Evolutionary conservation across 2,888 invertebrate species (phyloP), one percentile per base, ranked within the genome.

Genomic region (Seira sanloemensis): DNA sequence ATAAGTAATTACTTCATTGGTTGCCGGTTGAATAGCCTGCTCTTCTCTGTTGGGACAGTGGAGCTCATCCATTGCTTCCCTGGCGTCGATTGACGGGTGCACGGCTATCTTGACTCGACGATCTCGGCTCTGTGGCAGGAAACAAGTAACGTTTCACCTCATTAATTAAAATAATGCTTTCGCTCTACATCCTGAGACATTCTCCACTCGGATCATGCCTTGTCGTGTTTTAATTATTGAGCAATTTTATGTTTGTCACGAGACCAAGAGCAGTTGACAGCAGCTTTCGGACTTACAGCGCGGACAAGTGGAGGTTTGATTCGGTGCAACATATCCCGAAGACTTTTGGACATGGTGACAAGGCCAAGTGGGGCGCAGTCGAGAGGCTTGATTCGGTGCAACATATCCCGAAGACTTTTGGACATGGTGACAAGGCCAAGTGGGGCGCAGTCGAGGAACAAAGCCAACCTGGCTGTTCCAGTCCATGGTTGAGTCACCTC

Each of bases 371-470:
- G 92, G 25, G 92, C 92, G 90, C 95, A 95, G 88, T 95, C 94
- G 1, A 94, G 92, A 69, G 87, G 86, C 71, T 87, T 87, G n/a
- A 83, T 85, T 78, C 73, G 85, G 50, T 75, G 75, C 72, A 88
- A 77, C 89, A 89, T 88, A 50, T 89, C 88, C 21, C 87, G 81
- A 58, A 86, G 84, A 67, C 83, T 85, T 25, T 85, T 86, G 68
- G 81, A 84, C 37, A 89, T 67, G 24, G 88, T 89, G 54, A 88
- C 86, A 65, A 88, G 85, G 65, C 94, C 95, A 84, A 94, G 93
- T 0, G 93, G 92, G 25, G 92, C 92, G 90, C 95, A 95, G 88
- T 95, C 94, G 1, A 94, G 92, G 88, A 93, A 93, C 26, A 96
- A 91, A 88, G 94, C 93, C 21, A 95, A 93, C 86, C 93, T 93